Conservation (phyloP, 92 coral and sea anemone genomes). For the Scolanthus callimorphus region DNA sequence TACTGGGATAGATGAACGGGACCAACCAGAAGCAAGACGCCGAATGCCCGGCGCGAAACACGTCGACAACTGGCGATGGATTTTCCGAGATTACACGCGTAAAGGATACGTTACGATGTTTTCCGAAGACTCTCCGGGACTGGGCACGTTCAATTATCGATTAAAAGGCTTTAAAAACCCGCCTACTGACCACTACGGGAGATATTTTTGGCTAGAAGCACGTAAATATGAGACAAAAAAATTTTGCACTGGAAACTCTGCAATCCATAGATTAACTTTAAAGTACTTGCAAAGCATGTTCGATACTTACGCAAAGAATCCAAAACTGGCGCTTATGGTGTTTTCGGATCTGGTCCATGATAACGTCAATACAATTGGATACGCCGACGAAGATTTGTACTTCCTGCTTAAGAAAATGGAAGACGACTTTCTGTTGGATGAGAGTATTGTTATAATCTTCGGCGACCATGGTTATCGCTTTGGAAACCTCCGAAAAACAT, state of each 20-base stretch:
- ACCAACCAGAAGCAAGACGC: conserved; percentile 63
- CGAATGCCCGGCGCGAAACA: conserved; percentile 23
- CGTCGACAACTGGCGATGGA: conserved; percentile 75
- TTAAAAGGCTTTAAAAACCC: conserved; percentile 64
- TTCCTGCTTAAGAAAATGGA: conserved; percentile 32
- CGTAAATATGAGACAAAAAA: conserved; percentile 6
- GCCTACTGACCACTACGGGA: conserved; percentile 80
- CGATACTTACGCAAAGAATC: conserved; percentile 50
- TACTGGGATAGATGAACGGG: conserved; percentile 61
- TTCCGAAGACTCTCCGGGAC: conserved; percentile 62
- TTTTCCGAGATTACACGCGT: conserved; percentile 46
- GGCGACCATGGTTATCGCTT: conserved; percentile 71
- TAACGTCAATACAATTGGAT: conserved; percentile 32
- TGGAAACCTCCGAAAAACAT: conserved; percentile 32
- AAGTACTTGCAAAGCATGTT: conserved; percentile 48
- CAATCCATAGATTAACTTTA: conserved; percentile 63
- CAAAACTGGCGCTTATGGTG: conserved; percentile 45
- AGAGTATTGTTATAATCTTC: conserved; percentile 50
- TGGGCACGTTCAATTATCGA: conserved; percentile 65
- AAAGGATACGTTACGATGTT: conserved; percentile 72
- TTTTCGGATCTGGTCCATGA: conserved; percentile 33
- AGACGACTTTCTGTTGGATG: conserved; percentile 23
- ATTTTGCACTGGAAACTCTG: conserved; percentile 51
- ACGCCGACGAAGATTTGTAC: conserved; percentile 40
- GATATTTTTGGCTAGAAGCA: conserved; percentile 72